These are phyloP conservation scores for Acanthosepion lycidas DNA, from an alignment of 2,888 invertebrate genomes.

Conservation along the genomic window DNA sequence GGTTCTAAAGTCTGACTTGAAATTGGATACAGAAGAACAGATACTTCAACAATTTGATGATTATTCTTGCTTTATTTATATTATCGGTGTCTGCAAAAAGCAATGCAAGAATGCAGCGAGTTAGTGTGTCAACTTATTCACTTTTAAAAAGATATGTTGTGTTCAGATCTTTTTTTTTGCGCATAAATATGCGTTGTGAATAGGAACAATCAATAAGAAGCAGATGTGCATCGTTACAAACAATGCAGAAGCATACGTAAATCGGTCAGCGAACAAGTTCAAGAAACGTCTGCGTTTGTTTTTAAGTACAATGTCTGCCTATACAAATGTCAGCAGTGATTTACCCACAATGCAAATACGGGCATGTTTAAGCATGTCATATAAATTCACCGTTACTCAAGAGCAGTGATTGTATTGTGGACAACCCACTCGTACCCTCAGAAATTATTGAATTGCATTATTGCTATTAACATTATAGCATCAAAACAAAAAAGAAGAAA, in stretches of 20 bases:
- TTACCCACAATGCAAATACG: not conserved
- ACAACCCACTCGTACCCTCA: not conserved
- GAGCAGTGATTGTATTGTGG: not conserved
- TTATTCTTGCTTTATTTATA: too few relatives aligned
- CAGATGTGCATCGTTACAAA: not conserved
- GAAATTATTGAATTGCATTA: too few relatives aligned
- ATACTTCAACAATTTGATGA: too few relatives aligned
- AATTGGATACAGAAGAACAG: too few relatives aligned
- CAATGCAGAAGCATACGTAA: not conserved
- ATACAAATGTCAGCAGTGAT: not conserved
- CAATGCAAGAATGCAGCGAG: too few relatives aligned
- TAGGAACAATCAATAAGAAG: not conserved
- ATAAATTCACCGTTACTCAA: not conserved
- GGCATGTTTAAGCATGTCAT: constrained; percentile 33
- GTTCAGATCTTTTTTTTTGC: not conserved
- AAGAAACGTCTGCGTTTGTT: not conserved
- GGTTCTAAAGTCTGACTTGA: too few relatives aligned
- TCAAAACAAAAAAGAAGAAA: too few relatives aligned
- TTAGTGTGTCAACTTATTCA: too few relatives aligned
- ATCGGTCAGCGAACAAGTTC: not conserved
- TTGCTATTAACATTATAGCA: too few relatives aligned
- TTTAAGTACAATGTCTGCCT: not conserved
- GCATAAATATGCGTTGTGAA: not conserved
- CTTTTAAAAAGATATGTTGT: too few relatives aligned
- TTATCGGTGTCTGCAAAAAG: too few relatives aligned